Conservation (phyloP, 2,888 invertebrate genomes). For the Trichacis sp. region DNA sequence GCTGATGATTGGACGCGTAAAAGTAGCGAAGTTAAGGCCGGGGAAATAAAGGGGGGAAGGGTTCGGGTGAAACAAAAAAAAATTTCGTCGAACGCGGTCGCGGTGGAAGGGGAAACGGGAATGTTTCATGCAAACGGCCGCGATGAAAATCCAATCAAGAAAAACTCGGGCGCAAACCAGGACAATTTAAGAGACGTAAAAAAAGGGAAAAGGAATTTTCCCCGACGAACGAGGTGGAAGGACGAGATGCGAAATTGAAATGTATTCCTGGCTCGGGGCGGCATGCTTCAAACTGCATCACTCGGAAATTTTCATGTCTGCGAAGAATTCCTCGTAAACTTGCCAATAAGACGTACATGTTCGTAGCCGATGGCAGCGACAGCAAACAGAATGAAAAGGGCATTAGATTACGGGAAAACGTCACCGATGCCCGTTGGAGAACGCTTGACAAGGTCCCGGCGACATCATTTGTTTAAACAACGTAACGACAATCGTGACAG, state of each 20-base stretch:
- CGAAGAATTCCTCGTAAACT: constrained; percentile 40
- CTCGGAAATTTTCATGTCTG: constrained; percentile 41
- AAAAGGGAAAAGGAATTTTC: constrained; percentile 20
- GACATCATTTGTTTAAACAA: too few species aligned
- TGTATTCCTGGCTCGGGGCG: constrained; percentile 50
- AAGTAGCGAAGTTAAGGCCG: not conserved
- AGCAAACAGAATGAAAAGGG: constrained; percentile 14
- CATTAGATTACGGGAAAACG: constrained; percentile 12
- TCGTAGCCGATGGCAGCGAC: constrained; percentile 37
- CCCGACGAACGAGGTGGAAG: too few species aligned
- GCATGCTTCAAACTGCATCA: constrained; percentile 44
- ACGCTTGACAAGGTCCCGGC: too few species aligned
- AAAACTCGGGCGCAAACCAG: constrained; percentile 44
- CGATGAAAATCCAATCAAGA: constrained; percentile 53
- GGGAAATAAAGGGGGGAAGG: constrained; percentile 10
- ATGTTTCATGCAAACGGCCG: constrained; percentile 50
- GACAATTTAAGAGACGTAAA: constrained; percentile 44
- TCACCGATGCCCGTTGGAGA: not conserved
- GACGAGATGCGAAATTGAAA: constrained; percentile 56
- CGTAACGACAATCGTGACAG: too few species aligned
- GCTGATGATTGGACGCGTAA: constrained; percentile 5
- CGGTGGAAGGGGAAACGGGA: constrained; percentile 31
- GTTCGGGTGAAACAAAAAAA: constrained; percentile 3
- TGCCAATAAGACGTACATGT: constrained; percentile 45
- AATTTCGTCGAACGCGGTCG: constrained; percentile 23